Evolutionary conservation across 2,888 invertebrate genomes (phyloP).

Genomic region (Drosophila barbarae): DNA sequence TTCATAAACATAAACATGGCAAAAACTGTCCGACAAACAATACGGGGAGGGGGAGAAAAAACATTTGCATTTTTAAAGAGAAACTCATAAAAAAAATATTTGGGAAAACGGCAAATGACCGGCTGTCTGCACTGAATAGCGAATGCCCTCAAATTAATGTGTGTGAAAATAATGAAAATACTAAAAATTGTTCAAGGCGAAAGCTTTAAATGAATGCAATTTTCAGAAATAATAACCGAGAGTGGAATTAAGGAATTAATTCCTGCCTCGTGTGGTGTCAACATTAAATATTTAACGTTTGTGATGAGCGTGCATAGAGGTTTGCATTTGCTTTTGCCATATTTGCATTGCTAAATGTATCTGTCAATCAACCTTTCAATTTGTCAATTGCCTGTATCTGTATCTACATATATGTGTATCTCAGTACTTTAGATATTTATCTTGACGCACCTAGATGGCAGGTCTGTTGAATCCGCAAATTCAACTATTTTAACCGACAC

Average conservation of each 20-base stretch:
- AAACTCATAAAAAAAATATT: slow-evolving; percentile 38
- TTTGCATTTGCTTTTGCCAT: neutral
- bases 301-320: slow-evolving; percentile 14
- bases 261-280: slow-evolving; percentile 1
- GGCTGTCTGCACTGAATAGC: slow-evolving; percentile 10
- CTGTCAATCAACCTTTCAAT: slow-evolving; percentile 27
- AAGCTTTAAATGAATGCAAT: neutral
- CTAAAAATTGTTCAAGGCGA: slow-evolving; percentile 2
- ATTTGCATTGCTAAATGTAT: slow-evolving; percentile 29
- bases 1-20: slow-evolving; percentile 35
- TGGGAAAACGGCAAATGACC: slow-evolving; percentile 14
- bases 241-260: slow-evolving; percentile 6
- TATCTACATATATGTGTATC: neutral
- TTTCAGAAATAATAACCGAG: slow-evolving; percentile 3
- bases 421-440: slow-evolving; percentile 27
- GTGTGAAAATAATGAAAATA: slow-evolving; percentile 2
- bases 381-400: slow-evolving; percentile 16
- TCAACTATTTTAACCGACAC: neutral
- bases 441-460: slow-evolving; percentile 10
- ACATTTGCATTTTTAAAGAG: slow-evolving; percentile 47
- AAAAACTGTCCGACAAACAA: slow-evolving; percentile 40
- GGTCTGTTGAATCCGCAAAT: slow-evolving; percentile 2
- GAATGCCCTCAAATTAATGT: slow-evolving; percentile 30
- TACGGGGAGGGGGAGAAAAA: slow-evolving; percentile 17
- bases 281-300: slow-evolving; percentile 12